Percentiles rank a stretch among this genome's conserved stretches.
Conservation (phyloP, 1,140 invertebrate species). For the Hetaerina americana region DNA sequence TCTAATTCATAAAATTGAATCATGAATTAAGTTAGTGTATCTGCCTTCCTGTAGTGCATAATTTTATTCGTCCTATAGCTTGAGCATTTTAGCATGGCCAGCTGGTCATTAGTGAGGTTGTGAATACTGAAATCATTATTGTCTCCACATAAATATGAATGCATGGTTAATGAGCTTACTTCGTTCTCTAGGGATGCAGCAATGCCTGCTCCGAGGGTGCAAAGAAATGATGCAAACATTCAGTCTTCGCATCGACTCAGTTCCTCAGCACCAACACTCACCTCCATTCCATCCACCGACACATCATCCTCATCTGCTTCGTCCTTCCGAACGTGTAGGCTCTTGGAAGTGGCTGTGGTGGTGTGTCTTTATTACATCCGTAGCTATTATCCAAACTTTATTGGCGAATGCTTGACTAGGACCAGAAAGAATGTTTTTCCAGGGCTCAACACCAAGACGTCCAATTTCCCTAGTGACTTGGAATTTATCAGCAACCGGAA, state of each 20-base stretch:
- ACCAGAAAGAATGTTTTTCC: neutral
- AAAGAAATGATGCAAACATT: constrained; percentile 16
- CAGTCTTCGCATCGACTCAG: neutral
- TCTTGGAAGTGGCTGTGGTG: constrained; percentile 66
- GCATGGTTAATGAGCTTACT: no score
- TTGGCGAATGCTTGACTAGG: neutral
- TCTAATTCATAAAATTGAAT: no score
- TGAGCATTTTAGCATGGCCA: no score
- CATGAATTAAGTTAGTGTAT: no score
- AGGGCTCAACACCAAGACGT: neutral
- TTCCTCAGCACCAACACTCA: constrained; percentile 40
- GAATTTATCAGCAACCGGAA: neutral
- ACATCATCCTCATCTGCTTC: constrained; percentile 15
- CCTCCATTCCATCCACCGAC: constrained; percentile 39
- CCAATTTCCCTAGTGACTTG: neutral
- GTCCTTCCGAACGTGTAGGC: constrained; percentile 58
- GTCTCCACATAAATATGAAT: no score
- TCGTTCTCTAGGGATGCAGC: no score
- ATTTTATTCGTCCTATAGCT: no score
- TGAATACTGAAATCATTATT: no score
- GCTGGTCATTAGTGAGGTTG: no score
- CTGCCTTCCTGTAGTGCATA: no score
- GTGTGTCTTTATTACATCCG: constrained; percentile 67
- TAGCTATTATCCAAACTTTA: constrained; percentile 64
- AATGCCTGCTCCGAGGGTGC: no score